Evolutionary conservation across 2,888 invertebrate genomes (phyloP), one percentile per base, ranked within the genome.

Genomic region (Pegoplata infirma): DNA sequence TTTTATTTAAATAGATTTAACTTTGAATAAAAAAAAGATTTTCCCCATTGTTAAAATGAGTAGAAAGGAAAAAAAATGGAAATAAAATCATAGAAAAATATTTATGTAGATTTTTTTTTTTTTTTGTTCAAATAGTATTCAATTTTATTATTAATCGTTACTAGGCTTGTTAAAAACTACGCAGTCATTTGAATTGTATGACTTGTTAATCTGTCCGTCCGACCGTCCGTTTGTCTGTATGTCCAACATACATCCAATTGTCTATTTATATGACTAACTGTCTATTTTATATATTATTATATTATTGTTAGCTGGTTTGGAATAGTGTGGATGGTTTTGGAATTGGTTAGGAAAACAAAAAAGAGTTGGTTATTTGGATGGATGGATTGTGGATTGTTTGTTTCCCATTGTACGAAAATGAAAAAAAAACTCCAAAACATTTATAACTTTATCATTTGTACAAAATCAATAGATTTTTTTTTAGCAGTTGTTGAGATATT

Each of bases 401-500:
- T 14, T 32, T 49, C 1, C 14, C 51, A 23, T 64, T 64, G 14
- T 28, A 28, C 23, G n/a, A 36, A 17, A 44, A 36, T 8, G 5
- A 59, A n/a, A 59, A 14, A 25, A 25, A 44, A 7, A 53, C 28
- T 32, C 21, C 4, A 32, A 32, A 63, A 64, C 25, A 49, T 49
- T 73, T 77, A 64, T 73, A 40, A 49, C 66, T 75, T 79, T 71
- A 79, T 79, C 71, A 71, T 71, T 79, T 71, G 28, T 71, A 69
- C 25, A 69, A 78, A 74, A 78, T 66, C 66, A 66, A 74, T 51
- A 55, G 55, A 61, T 68, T 75, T 25, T 25, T 75, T 12, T 75
- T 16, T n/a, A n/a, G 36, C 55, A 55, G 21, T 21, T 53, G 51
- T 47, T 61, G 23, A 36, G 36, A 0, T 66, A 59, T 55, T 49